Percentiles rank a stretch among this genome's conserved stretches.
Evolutionary conservation across 2,888 invertebrate species (phyloP).

Genomic region (Ophion obscuratus): DNA sequence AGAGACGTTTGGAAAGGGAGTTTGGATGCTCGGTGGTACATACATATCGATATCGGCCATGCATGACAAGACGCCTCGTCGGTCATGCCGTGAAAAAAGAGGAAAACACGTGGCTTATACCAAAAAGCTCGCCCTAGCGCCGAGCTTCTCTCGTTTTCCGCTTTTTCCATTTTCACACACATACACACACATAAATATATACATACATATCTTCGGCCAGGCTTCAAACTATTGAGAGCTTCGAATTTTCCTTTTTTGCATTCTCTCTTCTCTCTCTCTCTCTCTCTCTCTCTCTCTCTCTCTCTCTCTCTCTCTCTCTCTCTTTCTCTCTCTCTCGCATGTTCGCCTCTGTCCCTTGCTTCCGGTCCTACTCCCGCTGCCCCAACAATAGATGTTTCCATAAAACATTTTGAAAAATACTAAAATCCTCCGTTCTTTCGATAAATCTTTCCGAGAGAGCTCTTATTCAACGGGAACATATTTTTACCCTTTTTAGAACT

Average conservation of each 20-base stretch:
- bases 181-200: conserved; percentile 30
- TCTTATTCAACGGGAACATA: background rate
- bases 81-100: conserved; percentile 82
- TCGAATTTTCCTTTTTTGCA: conserved; percentile 53
- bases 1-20: conserved; percentile 59
- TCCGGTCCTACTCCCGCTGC: conserved; percentile 54
- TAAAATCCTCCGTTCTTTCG: background rate
- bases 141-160: conserved; percentile 49
- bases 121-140: conserved; percentile 48
- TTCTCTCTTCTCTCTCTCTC: conserved; percentile 6
- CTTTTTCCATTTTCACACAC: conserved; percentile 47
- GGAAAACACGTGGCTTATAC: conserved; percentile 68
- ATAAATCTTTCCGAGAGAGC: conserved; percentile 25
- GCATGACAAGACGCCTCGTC: conserved; percentile 82
- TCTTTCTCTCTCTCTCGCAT: background rate
- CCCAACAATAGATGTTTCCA: conserved; percentile 57
- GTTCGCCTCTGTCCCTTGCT: conserved; percentile 46
- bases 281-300: conserved; percentile 13
- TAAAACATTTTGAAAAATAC: conserved; percentile 37
- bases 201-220: conserved; percentile 34
- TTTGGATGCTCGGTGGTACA: conserved; percentile 77
- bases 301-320: conserved; percentile 16
- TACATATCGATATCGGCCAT: conserved; percentile 82
- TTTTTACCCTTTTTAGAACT: background rate
- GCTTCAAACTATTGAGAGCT: conserved; percentile 57